Conservation (phyloP, 2,797 vertebrate species). For the Vireo griseus region DNA sequence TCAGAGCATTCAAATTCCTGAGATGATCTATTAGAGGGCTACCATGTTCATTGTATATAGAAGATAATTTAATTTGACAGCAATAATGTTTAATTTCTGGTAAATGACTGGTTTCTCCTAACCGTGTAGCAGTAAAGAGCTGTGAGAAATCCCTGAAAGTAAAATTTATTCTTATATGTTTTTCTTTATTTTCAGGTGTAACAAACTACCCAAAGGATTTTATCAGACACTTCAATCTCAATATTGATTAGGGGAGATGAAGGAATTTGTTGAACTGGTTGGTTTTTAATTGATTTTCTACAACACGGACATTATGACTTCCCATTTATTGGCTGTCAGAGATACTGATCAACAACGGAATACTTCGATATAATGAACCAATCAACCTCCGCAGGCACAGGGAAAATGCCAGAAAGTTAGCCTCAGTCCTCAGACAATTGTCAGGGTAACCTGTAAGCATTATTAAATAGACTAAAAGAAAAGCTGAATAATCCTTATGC, state of each 20-base stretch:
- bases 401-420: background rate
- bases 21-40: background rate
- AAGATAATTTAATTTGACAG: background rate
- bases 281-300: slow-evolving; percentile 29
- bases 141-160: background rate
- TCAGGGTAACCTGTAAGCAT: background rate
- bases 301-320: background rate
- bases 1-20: background rate
- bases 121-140: background rate
- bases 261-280: slow-evolving; percentile 4
- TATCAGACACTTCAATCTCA: slow-evolving; percentile 2
- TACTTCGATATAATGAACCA: background rate
- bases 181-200: background rate
- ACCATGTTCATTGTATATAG: background rate
- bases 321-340: background rate
- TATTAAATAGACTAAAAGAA: background rate
- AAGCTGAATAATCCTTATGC: background rate
- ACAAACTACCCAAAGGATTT: background rate
- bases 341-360: background rate
- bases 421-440: background rate
- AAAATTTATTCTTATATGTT: background rate
- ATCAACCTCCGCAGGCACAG: background rate
- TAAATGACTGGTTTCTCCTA: background rate
- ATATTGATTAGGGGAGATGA: background rate
- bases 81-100: background rate